These are phyloP conservation scores for Anthrax anthrax DNA, from an alignment of 2,888 invertebrate genomes.

Conservation along the genomic window DNA sequence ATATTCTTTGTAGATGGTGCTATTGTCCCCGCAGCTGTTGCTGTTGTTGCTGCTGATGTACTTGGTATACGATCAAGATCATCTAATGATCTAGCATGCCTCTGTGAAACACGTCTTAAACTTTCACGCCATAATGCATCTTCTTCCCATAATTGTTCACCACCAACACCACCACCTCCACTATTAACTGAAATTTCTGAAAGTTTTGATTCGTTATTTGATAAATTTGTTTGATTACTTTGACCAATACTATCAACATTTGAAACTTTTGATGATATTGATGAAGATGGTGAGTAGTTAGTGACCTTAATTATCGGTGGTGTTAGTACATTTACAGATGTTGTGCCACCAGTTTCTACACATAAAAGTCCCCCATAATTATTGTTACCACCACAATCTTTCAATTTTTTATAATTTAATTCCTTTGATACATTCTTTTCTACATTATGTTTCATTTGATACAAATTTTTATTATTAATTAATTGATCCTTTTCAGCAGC, in stretches of 20 bases:
- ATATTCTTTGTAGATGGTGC: background rate
- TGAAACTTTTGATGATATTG: constrained; percentile 7
- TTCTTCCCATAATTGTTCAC: constrained; percentile 70
- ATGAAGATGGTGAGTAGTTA: constrained; percentile 13
- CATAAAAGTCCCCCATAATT: background rate
- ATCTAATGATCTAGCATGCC: constrained; percentile 71
- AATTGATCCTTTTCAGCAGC: constrained; percentile 46
- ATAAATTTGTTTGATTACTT: background rate
- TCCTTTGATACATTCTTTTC: constrained; percentile 9
- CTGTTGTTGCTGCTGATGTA: constrained; percentile 3
- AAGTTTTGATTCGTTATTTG: constrained; percentile 14
- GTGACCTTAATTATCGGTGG: constrained; percentile 13
- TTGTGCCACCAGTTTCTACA: constrained; percentile 2
- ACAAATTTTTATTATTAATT: constrained; percentile 32
- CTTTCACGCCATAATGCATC: constrained; percentile 70
- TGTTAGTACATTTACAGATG: constrained; percentile 4
- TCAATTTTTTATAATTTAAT: constrained; percentile 9
- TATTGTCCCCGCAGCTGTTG: constrained; percentile 5
- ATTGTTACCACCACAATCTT: constrained; percentile 1
- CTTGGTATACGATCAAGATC: constrained; percentile 49
- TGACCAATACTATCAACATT: background rate
- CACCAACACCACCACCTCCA: constrained; percentile 26
- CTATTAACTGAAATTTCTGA: constrained; percentile 27
- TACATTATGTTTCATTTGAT: constrained; percentile 25
- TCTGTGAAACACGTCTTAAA: constrained; percentile 59